Percentiles rank a stretch among this genome's conserved stretches.
Evolutionary conservation across 1,140 invertebrate genomes (phyloP).

Genomic region (Drosophila carrolli): DNA sequence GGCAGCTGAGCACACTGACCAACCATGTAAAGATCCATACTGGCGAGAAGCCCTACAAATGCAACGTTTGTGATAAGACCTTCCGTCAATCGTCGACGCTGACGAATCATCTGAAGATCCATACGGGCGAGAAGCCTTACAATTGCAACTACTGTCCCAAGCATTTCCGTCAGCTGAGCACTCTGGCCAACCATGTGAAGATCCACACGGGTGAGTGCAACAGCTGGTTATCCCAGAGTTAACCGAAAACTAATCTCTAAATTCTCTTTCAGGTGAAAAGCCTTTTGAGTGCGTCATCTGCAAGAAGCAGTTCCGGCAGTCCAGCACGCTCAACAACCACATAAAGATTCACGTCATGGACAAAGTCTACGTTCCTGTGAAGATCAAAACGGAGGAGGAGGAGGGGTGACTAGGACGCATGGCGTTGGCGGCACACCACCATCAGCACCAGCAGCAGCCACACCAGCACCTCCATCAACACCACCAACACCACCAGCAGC

Average conservation of each 20-base stretch:
- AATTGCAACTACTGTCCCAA: slow-evolving; percentile 84
- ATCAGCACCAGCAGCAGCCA: slow-evolving; percentile 52
- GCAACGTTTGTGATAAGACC: slow-evolving; percentile 83
- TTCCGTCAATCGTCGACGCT: slow-evolving; percentile 84
- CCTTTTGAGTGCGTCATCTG: slow-evolving; percentile 84
- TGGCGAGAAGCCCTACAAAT: slow-evolving; percentile 84
- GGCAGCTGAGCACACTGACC: slow-evolving; percentile 83
- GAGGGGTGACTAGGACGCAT: slow-evolving; percentile 84
- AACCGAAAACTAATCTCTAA: slow-evolving; percentile 18
- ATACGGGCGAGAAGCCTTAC: slow-evolving; percentile 84
- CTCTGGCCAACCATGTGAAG: slow-evolving; percentile 83
- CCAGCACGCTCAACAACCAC: slow-evolving; percentile 84
- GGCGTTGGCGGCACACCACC: slow-evolving; percentile 73
- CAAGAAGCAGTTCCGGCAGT: slow-evolving; percentile 84
- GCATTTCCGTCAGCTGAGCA: slow-evolving; percentile 84
- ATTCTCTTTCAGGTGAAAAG: slow-evolving; percentile 78
- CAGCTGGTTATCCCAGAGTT: background rate
- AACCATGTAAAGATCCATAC: slow-evolving; percentile 84
- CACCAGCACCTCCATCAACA: slow-evolving; percentile 41
- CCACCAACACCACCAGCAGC: slow-evolving; percentile 43
- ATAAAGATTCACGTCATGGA: slow-evolving; percentile 85
- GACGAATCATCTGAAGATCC: slow-evolving; percentile 84
- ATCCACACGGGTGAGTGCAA: slow-evolving; percentile 78
- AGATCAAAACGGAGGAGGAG: slow-evolving; percentile 84
- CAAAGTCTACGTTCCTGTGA: slow-evolving; percentile 84